These are phyloP conservation scores for Papilio dardanus DNA, from an alignment of 1,140 invertebrate genomes.

Conservation along the genomic window DNA sequence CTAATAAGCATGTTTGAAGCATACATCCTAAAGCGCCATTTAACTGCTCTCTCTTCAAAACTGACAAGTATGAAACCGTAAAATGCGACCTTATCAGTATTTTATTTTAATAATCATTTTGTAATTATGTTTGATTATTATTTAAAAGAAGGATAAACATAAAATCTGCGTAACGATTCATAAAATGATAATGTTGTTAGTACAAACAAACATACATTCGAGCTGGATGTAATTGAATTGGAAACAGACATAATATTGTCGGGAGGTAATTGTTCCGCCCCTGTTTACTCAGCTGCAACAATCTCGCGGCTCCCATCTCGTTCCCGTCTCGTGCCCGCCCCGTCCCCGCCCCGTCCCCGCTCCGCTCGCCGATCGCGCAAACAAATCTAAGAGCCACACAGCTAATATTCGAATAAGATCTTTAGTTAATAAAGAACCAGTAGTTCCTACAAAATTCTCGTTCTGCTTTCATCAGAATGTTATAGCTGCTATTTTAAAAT, in stretches of 20 bases:
- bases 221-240: conserved; percentile 32
- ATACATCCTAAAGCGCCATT: background rate
- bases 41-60: background rate
- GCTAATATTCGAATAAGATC: conserved; percentile 32
- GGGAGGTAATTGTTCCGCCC: conserved; percentile 31
- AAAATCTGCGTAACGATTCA: background rate
- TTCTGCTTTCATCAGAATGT: background rate
- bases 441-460: background rate
- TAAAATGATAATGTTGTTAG: conserved; percentile 3
- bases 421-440: conserved; percentile 30
- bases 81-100: too few relatives aligned
- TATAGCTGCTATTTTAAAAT: background rate
- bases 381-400: conserved; percentile 35
- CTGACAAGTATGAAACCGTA: too few relatives aligned
- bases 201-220: conserved; percentile 5
- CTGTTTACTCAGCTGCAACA: conserved; percentile 36
- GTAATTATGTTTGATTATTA: background rate
- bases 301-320: conserved; percentile 34
- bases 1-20: background rate
- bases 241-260: conserved; percentile 33
- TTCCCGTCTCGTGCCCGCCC: too few relatives aligned
- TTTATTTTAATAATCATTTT: too few relatives aligned
- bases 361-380: conserved; percentile 28
- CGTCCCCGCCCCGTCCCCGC: background rate
- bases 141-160: background rate